phyloP scores from a whole-genome alignment of 2,888 invertebrate genomes.

The Vanessa cardui region DNA sequence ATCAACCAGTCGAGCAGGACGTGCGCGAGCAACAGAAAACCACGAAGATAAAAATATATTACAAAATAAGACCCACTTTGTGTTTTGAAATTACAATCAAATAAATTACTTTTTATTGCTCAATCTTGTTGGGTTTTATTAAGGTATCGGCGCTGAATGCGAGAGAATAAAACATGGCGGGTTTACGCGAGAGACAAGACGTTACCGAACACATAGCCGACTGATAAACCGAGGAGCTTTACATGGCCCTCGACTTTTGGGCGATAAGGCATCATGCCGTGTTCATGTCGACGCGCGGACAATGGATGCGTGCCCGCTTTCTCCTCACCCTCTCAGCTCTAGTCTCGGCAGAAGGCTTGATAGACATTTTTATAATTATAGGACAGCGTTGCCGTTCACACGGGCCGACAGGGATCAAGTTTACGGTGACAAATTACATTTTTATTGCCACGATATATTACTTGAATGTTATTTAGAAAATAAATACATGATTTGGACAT shows the following conservation, averaged over 20 bases:
- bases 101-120: constrained; percentile 83
- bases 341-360: constrained; percentile 25
- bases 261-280: constrained; percentile 70
- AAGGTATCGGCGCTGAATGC: constrained; percentile 80
- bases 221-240: constrained; percentile 68
- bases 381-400: constrained; percentile 21
- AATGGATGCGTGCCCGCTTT: constrained; percentile 50
- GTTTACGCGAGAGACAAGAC: constrained; percentile 76
- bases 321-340: constrained; percentile 33
- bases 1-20: constrained; percentile 64
- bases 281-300: constrained; percentile 64
- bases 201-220: constrained; percentile 61
- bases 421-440: constrained; percentile 22
- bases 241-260: constrained; percentile 70
- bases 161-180: constrained; percentile 79
- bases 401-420: constrained; percentile 14
- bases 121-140: constrained; percentile 83
- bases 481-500: not conserved
- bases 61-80: constrained; percentile 81
- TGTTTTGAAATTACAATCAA: constrained; percentile 83
- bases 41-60: constrained; percentile 81
- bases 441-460: constrained; percentile 24
- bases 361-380: constrained; percentile 39
- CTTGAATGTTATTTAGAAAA: constrained; percentile 4
- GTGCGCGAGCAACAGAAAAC: constrained; percentile 79